Evolutionary conservation across 2,113 vertebrate species (phyloP).

Genomic region (Tylochromis polylepis): DNA sequence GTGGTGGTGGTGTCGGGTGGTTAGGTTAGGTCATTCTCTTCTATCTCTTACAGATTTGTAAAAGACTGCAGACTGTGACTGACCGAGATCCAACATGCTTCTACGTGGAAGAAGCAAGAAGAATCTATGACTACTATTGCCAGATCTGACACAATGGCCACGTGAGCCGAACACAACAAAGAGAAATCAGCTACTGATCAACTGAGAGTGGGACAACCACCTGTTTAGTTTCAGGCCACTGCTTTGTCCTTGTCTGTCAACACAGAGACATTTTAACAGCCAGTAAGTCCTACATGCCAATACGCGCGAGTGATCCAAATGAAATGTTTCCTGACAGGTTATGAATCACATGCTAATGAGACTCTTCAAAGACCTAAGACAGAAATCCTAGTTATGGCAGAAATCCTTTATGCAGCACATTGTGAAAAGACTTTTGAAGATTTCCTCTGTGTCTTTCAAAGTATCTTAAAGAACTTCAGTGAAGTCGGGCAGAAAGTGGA

Average conservation of each 20-base stretch:
- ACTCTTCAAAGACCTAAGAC: conserved; percentile 12
- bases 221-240: not conserved
- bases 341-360: conserved; percentile 16
- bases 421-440: conserved; percentile 10
- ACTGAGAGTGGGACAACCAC: not conserved
- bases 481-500: not conserved
- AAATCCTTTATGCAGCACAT: not conserved
- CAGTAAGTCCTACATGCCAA: not conserved
- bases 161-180: not conserved
- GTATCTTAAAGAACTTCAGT: not conserved
- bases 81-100: not conserved
- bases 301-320: conserved; percentile 4
- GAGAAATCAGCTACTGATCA: not conserved
- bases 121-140: not conserved
- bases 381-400: not conserved
- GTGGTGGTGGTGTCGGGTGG: not conserved
- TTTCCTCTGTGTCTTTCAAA: not conserved
- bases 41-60: not conserved
- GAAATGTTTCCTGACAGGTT: not conserved
- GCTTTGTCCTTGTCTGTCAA: not conserved
- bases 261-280: not conserved
- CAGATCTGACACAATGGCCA: not conserved
- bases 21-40: not conserved
- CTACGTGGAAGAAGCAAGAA: no score
- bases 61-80: not conserved